These are phyloP conservation scores for Hoplostethus mediterraneus DNA, from an alignment of 2,797 vertebrate genomes.

Conservation along the genomic window DNA sequence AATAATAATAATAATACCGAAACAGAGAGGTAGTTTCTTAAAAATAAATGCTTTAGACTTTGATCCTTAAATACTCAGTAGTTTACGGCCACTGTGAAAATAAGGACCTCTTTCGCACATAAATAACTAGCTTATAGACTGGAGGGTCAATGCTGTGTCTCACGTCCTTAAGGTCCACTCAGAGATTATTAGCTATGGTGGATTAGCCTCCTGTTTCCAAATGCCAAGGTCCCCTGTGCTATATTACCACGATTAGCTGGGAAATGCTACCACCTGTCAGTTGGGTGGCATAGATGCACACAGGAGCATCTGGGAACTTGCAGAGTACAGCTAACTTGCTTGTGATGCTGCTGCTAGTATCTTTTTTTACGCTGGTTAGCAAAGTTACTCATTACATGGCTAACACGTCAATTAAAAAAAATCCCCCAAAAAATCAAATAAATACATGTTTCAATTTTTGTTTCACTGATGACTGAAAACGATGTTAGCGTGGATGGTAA, in stretches of 20 bases:
- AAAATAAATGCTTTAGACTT: conserved; percentile 38
- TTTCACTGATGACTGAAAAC: too few relatives aligned
- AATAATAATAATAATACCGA: conserved; percentile 16
- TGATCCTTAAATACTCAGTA: conserved; percentile 35
- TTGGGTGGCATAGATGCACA: background rate
- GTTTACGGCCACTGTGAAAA: conserved; percentile 35
- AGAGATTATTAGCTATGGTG: conserved; percentile 22
- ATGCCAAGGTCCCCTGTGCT: background rate
- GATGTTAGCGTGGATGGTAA: background rate
- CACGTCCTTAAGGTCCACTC: conserved; percentile 24
- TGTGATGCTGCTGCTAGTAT: background rate
- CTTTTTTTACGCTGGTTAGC: background rate
- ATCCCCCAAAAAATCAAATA: too few relatives aligned
- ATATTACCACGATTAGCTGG: background rate
- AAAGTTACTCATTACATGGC: background rate
- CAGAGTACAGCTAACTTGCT: background rate
- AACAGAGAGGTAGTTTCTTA: conserved; percentile 64
- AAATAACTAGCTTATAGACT: conserved; percentile 50
- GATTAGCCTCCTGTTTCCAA: conserved; percentile 26
- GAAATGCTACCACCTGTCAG: conserved; percentile 13
- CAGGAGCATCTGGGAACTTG: conserved; percentile 13
- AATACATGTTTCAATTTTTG: too few relatives aligned
- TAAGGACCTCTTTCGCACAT: conserved; percentile 15
- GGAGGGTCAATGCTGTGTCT: conserved; percentile 36
- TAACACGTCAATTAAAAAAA: too few relatives aligned